Evolutionary conservation across 2,888 invertebrate genomes (phyloP).

Genomic region (Cheilosia vernalis): DNA sequence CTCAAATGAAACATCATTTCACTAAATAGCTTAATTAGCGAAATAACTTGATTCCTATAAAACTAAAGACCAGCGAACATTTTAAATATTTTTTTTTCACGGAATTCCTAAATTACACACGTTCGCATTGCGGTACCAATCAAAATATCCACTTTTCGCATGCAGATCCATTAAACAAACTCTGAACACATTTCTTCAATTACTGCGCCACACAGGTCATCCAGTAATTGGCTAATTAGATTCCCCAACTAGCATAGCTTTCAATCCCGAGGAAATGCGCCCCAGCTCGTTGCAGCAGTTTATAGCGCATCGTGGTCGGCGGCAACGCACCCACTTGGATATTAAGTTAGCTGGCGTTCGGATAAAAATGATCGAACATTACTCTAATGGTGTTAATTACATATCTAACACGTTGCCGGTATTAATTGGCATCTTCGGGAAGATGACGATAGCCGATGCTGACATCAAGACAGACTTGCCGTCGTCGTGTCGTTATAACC

Average conservation of each 20-base stretch:
- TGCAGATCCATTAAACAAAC: conserved; percentile 54
- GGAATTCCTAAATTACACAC: conserved; percentile 44
- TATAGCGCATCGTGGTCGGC: neutral
- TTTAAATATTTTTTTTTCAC: conserved; percentile 30
- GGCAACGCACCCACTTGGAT: conserved; percentile 65
- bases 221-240: conserved; percentile 72
- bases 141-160: conserved; percentile 48
- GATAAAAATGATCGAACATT: conserved; percentile 69
- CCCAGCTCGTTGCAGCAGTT: neutral
- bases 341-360: conserved; percentile 38
- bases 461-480: conserved; percentile 36
- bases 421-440: conserved; percentile 70
- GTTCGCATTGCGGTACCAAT: conserved; percentile 39
- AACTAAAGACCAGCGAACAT: neutral
- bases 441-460: conserved; percentile 59
- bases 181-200: conserved; percentile 63
- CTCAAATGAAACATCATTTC: no score
- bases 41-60: conserved; percentile 23
- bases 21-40: conserved; percentile 33
- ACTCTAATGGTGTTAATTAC: conserved; percentile 75
- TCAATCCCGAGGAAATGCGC: conserved; percentile 4
- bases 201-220: conserved; percentile 61
- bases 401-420: conserved; percentile 64
- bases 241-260: conserved; percentile 16
- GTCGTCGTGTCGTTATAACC: conserved; percentile 19